phyloP scores from a whole-genome alignment of 1,140 invertebrate species.

The Bombus consobrinus region DNA sequence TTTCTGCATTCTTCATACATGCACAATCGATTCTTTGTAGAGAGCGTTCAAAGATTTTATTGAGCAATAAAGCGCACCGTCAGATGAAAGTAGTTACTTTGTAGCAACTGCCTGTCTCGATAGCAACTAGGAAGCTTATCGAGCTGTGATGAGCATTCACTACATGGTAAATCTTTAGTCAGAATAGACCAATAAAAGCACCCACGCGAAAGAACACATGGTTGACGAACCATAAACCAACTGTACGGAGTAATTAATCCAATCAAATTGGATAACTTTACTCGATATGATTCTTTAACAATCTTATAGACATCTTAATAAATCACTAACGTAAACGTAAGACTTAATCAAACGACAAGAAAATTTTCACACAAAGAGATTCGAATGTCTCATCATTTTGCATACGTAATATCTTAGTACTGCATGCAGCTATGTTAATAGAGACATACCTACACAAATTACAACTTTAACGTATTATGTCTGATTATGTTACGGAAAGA shows the following conservation, averaged over 20 bases:
- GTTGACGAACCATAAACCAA: conserved; percentile 59
- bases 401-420: too few species aligned
- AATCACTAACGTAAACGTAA: background rate
- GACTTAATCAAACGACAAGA: background rate
- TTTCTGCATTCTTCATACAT: background rate
- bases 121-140: conserved; percentile 56
- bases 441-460: too few species aligned
- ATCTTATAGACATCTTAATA: background rate
- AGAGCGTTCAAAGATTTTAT: conserved; percentile 30
- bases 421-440: too few species aligned
- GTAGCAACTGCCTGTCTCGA: conserved; percentile 51
- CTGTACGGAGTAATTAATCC: conserved; percentile 55
- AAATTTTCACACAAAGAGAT: background rate
- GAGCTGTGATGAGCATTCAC: conserved; percentile 60
- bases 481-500: too few species aligned
- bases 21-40: conserved; percentile 31
- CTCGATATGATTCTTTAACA: background rate
- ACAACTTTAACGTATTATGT: too few species aligned
- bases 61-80: conserved; percentile 39
- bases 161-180: conserved; percentile 53
- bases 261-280: conserved; percentile 46
- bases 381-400: background rate
- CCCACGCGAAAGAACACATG: conserved; percentile 61
- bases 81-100: conserved; percentile 55
- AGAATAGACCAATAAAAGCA: conserved; percentile 60